phyloP scores from a whole-genome alignment of 2,113 vertebrate species.

The Okapia johnstoni region DNA sequence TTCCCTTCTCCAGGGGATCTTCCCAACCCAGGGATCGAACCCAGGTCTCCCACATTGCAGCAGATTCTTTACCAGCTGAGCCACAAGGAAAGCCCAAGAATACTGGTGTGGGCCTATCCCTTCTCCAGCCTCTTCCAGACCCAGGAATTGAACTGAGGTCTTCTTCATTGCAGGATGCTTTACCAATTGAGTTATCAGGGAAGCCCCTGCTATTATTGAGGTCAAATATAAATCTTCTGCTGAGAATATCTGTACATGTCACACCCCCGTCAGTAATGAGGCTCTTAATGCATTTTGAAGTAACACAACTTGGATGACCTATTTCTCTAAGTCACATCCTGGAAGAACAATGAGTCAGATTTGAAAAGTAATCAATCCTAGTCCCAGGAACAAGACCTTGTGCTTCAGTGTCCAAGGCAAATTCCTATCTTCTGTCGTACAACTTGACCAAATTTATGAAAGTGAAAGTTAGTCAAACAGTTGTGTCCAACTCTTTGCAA shows the following conservation, averaged over 20 bases:
- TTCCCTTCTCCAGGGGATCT: background rate
- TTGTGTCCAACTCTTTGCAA: background rate
- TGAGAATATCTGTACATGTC: fast-evolving
- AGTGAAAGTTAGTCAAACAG: background rate
- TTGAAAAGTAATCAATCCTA: background rate
- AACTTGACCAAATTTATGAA: background rate
- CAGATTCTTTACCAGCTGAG: background rate
- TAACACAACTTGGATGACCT: background rate
- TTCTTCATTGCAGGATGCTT: background rate
- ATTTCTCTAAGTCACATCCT: background rate
- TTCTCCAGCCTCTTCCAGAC: background rate
- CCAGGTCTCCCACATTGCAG: background rate
- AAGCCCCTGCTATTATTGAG: slow-evolving; percentile 8
- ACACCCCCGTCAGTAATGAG: background rate
- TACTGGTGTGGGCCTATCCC: background rate
- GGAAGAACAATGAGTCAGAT: background rate
- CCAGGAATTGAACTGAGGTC: background rate
- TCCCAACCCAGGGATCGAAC: background rate
- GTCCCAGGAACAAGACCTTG: background rate
- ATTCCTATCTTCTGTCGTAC: background rate
- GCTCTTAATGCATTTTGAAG: background rate
- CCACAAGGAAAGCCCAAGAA: background rate
- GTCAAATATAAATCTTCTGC: background rate
- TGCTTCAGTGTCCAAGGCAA: background rate
- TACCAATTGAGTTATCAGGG: background rate